Percentiles rank a stretch among this genome's conserved stretches.
phyloP scores from a whole-genome alignment of 2,888 invertebrate genomes.

The Bembecia ichneumoniformis region DNA sequence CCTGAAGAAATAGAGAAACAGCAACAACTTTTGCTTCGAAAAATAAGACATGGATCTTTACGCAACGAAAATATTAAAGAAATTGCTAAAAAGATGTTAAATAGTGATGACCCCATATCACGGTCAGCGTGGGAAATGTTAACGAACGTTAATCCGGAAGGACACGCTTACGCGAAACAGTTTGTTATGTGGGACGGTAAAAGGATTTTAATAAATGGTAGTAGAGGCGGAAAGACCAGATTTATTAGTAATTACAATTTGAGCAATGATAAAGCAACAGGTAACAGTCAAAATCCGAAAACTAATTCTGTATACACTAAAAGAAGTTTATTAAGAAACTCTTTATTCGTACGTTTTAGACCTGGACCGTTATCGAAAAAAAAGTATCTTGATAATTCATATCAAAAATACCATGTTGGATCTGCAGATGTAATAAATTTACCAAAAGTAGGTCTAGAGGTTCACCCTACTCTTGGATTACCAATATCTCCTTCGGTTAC shows the following conservation, averaged over 20 bases:
- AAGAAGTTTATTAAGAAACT: slow-evolving; percentile 37
- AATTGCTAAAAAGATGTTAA: slow-evolving; percentile 39
- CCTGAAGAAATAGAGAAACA: slow-evolving; percentile 42
- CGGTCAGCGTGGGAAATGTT: slow-evolving; percentile 60
- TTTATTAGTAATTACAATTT: slow-evolving; percentile 40
- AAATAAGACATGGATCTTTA: slow-evolving; percentile 42
- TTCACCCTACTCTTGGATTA: slow-evolving; percentile 59
- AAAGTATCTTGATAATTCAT: slow-evolving; percentile 47
- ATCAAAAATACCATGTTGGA: slow-evolving; percentile 55
- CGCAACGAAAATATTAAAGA: slow-evolving; percentile 39
- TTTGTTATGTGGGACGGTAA: slow-evolving; percentile 48
- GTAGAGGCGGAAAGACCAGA: slow-evolving; percentile 47
- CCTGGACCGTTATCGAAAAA: slow-evolving; percentile 73
- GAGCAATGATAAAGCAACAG: slow-evolving; percentile 16
- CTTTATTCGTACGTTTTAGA: slow-evolving; percentile 57
- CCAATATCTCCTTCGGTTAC: slow-evolving; percentile 51
- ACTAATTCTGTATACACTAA: slow-evolving; percentile 18
- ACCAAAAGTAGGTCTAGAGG: slow-evolving; percentile 62
- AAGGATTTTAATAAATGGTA: slow-evolving; percentile 45
- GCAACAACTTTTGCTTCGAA: slow-evolving; percentile 38
- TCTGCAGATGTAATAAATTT: slow-evolving; percentile 53
- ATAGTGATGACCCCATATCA: slow-evolving; percentile 36
- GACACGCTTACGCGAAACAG: slow-evolving; percentile 32
- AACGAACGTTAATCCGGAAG: slow-evolving; percentile 49
- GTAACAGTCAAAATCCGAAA: slow-evolving; percentile 12